Evolutionary conservation across 1,140 invertebrate species (phyloP).

Genomic region (Muscidifurax raptorellus): DNA sequence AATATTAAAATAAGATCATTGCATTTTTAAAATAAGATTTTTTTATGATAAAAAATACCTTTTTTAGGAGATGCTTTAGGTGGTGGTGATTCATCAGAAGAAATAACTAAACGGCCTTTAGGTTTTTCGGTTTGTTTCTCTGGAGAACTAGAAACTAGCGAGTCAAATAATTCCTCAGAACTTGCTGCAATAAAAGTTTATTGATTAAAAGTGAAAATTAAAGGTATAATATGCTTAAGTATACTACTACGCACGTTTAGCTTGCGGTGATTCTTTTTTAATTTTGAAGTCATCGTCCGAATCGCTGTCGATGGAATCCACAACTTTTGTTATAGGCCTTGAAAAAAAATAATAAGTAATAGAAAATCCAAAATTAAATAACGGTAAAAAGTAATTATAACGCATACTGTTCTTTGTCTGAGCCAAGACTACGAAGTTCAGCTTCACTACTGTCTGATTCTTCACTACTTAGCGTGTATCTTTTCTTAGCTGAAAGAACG

Average conservation of each 20-base stretch:
- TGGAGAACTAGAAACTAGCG: slow-evolving; percentile 65
- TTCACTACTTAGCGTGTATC: slow-evolving; percentile 63
- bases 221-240: slow-evolving; percentile 18
- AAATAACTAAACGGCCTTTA: slow-evolving; percentile 43
- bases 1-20: too few relatives aligned
- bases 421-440: slow-evolving; percentile 55
- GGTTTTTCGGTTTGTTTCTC: slow-evolving; percentile 56
- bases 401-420: slow-evolving; percentile 59
- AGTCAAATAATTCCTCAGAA: slow-evolving; percentile 72
- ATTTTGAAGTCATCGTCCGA: slow-evolving; percentile 68
- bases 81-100: slow-evolving; percentile 65
- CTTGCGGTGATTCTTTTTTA: slow-evolving; percentile 61
- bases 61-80: slow-evolving; percentile 60
- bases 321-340: slow-evolving; percentile 51
- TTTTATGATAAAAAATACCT: slow-evolving; percentile 53
- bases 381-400: not conserved
- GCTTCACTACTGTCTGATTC: slow-evolving; percentile 59
- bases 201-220: slow-evolving; percentile 28
- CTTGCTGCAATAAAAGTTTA: slow-evolving; percentile 57
- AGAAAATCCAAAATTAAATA: not conserved
- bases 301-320: slow-evolving; percentile 61
- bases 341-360: slow-evolving; percentile 12
- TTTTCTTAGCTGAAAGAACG: slow-evolving; percentile 60
- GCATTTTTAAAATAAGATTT: not conserved
- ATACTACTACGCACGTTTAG: slow-evolving; percentile 62